Evolutionary conservation across 2,797 vertebrate genomes (phyloP).

Genomic region (Xenentodon cancila): DNA sequence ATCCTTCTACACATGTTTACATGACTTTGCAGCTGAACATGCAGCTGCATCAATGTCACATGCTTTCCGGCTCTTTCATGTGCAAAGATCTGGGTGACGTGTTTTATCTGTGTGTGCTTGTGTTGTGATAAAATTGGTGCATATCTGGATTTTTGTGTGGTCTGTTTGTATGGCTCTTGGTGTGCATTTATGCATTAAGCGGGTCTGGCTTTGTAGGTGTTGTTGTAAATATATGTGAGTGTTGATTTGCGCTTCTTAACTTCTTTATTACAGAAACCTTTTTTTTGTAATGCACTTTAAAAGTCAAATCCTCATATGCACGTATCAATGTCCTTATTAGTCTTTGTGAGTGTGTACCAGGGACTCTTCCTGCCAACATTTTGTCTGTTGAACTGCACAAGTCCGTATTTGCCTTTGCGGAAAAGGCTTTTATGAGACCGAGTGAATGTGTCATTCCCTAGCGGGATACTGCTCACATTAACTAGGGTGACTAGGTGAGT

Average conservation of each 20-base stretch:
- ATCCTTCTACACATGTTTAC: conserved; percentile 7
- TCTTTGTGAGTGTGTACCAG: not conserved
- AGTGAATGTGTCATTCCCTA: conserved; percentile 31
- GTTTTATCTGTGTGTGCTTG: conserved; percentile 2
- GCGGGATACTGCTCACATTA: conserved; percentile 13
- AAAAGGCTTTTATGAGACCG: conserved; percentile 17
- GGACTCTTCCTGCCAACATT: not conserved
- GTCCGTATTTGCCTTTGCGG: not conserved
- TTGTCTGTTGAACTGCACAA: not conserved
- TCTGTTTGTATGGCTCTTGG: conserved; percentile 3
- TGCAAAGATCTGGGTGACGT: conserved; percentile 9
- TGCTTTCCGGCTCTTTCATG: conserved; percentile 23
- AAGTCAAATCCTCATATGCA: not conserved
- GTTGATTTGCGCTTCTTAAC: not conserved
- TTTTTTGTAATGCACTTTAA: not conserved
- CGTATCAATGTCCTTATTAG: not conserved
- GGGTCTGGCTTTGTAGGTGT: too few relatives aligned
- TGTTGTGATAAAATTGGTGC: not conserved
- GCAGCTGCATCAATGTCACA: conserved; percentile 32
- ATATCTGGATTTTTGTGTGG: conserved; percentile 20
- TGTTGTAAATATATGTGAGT: not conserved
- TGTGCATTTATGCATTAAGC: conserved; percentile 19
- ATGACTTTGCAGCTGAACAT: conserved; percentile 33
- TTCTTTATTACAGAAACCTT: not conserved
- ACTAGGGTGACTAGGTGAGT: conserved; percentile 31